Conservation (phyloP, 2,113 vertebrate genomes). For the Paratilapia polleni region DNA sequence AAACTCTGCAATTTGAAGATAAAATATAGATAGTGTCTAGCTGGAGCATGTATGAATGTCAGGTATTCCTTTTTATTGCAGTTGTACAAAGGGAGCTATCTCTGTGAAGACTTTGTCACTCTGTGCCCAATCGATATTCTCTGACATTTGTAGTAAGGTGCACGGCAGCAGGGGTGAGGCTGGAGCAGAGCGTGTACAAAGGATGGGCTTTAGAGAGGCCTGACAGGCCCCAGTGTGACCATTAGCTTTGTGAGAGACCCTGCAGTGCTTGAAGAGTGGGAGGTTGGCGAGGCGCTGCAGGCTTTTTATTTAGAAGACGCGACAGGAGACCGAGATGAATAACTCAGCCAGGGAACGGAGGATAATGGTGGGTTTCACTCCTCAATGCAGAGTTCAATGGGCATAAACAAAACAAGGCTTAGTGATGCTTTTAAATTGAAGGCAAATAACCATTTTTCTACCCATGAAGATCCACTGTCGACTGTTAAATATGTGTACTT, state of each 20-base stretch:
- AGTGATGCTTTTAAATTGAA: slow-evolving; percentile 37
- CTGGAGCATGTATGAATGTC: slow-evolving; percentile 58
- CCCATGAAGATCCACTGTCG: neutral
- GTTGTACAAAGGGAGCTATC: slow-evolving; percentile 68
- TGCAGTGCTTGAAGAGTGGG: slow-evolving; percentile 53
- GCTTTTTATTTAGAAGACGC: slow-evolving; percentile 64
- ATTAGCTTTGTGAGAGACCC: slow-evolving; percentile 77
- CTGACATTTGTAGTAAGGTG: slow-evolving; percentile 79
- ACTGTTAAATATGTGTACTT: slow-evolving; percentile 19
- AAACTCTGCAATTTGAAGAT: slow-evolving; percentile 28
- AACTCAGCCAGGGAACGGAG: slow-evolving; percentile 46
- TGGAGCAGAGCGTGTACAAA: slow-evolving; percentile 66
- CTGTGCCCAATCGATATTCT: slow-evolving; percentile 76
- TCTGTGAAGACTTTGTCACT: slow-evolving; percentile 73
- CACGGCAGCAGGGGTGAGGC: slow-evolving; percentile 64
- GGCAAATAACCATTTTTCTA: slow-evolving; percentile 50
- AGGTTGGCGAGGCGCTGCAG: slow-evolving; percentile 44
- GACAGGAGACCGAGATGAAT: slow-evolving; percentile 67
- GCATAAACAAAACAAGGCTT: slow-evolving; percentile 56
- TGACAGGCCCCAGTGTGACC: slow-evolving; percentile 75
- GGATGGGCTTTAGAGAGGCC: slow-evolving; percentile 67
- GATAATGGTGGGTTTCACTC: slow-evolving; percentile 58
- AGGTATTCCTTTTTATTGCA: slow-evolving; percentile 58
- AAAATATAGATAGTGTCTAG: slow-evolving; percentile 57
- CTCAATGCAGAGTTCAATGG: slow-evolving; percentile 44